Evolutionary conservation across 2,888 invertebrate genomes (phyloP).

Genomic region (Caprella mutica): DNA sequence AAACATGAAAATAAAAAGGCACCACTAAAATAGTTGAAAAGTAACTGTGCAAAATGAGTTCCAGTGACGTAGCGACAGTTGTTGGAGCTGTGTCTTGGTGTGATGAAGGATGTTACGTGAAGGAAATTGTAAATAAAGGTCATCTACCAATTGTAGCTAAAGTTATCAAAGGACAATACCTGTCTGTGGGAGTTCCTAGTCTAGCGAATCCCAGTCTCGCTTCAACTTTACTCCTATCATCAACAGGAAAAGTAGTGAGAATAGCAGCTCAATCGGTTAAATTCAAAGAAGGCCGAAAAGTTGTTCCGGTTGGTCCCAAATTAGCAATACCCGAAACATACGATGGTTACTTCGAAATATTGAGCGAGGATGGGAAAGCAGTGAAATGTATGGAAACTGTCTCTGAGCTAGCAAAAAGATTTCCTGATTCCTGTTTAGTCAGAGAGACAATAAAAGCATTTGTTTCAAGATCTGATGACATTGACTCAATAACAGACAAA

Average conservation of each 20-base stretch:
- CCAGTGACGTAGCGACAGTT: conserved; percentile 26
- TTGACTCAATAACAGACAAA: conserved; percentile 37
- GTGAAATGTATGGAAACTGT: conserved; percentile 82
- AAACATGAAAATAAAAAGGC: no score
- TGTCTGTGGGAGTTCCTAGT: conserved; percentile 76
- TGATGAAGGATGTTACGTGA: conserved; percentile 25
- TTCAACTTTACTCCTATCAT: conserved; percentile 71
- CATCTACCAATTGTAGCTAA: conserved; percentile 69
- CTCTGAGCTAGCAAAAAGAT: conserved; percentile 55
- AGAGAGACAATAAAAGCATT: conserved; percentile 64
- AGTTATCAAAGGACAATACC: conserved; percentile 87
- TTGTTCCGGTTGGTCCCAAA: conserved; percentile 67
- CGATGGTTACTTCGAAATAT: conserved; percentile 81
- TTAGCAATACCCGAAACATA: conserved; percentile 82
- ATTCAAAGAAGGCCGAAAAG: conserved; percentile 64
- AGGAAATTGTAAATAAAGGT: conserved; percentile 21
- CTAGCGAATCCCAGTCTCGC: conserved; percentile 74
- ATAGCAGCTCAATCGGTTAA: conserved; percentile 59
- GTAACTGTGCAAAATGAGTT: conserved; percentile 16
- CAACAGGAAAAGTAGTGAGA: conserved; percentile 71
- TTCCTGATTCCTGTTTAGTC: conserved; percentile 53
- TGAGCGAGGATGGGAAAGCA: conserved; percentile 86
- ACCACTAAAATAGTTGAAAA: no score
- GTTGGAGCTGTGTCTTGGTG: conserved; percentile 26
- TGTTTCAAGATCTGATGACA: conserved; percentile 37